Evolutionary conservation across 2,888 invertebrate species (phyloP), one percentile per base, ranked within the genome.

Genomic region (Steromphala cineraria): DNA sequence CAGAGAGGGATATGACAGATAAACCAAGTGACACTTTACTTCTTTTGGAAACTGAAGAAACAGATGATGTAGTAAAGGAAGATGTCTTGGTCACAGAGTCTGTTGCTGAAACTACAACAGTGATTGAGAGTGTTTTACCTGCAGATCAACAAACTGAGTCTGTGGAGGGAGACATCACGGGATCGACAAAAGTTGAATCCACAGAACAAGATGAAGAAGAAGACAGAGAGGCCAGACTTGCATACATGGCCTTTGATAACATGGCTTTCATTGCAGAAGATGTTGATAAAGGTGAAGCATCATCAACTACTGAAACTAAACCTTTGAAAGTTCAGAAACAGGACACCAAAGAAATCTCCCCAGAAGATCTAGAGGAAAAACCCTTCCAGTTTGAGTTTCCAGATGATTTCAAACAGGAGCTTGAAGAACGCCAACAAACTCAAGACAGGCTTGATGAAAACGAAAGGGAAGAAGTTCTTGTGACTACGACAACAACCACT

Each of bases 231-330:
- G 40, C 77, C 17, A 81, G 81, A 31, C 77, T 85, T 31, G 78
- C 86, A 79, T 86, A 87, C 53, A 86, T 92, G 94, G 95, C 88
- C 94, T 93, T 92, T 88, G 94, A 94, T 82, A 94, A 94, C 83
- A 92, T 92, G 81, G 94, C 88, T 2, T 94, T 94, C 88, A 91
- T 91, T 31, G 93, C 92, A 67, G 90, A 89, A 46, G 91, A 91
- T 17, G 78, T 81, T 24, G 88, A 87, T 67, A 90, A 90, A 75
- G 77, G 77, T 46, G 53, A 74, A 36, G 75, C 67, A 31, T 62
- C 40, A 79, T 19, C 24, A 2, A 55, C 28, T 5, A 17, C 71
- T 13, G 15, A 36, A 24, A 17, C 67, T 24, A 80, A 67, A 67
- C 55, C 28, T 15, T 17, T 36, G 21, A 62, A 74, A 52, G 79